A percentile compares a stretch with the other conserved stretches of the same genome.
Evolutionary conservation across 2,113 vertebrate species (phyloP).

Genomic region (Calidris pugnax): DNA sequence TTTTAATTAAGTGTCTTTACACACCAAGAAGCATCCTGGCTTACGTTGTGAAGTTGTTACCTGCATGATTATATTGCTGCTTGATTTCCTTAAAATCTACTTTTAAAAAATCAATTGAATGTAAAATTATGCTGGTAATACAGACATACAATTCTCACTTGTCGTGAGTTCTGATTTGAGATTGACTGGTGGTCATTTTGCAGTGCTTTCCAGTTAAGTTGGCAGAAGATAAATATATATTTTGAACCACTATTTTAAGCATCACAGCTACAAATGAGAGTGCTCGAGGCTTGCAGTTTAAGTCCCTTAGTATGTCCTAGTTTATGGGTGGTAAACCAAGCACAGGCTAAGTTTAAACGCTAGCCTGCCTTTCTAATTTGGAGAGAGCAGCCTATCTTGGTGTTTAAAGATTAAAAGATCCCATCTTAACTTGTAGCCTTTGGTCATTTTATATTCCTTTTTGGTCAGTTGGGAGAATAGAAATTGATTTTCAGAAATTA

Average conservation of each 20-base stretch:
- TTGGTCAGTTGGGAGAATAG: background rate
- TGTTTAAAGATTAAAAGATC: background rate
- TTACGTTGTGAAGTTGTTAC: background rate
- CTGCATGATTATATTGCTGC: background rate
- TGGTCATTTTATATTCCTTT: background rate
- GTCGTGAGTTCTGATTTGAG: slow-evolving; percentile 36
- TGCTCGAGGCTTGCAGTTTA: slow-evolving; percentile 29
- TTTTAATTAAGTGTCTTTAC: slow-evolving; percentile 49
- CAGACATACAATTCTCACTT: slow-evolving; percentile 30
- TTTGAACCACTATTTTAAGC: slow-evolving; percentile 35
- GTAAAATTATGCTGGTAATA: slow-evolving; percentile 39
- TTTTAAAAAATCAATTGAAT: slow-evolving; percentile 46
- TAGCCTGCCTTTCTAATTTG: background rate
- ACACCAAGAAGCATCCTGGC: slow-evolving; percentile 5
- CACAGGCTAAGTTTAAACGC: background rate
- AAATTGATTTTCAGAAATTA: background rate
- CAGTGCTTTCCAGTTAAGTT: slow-evolving; percentile 22
- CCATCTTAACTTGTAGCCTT: background rate
- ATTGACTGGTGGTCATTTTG: slow-evolving; percentile 39
- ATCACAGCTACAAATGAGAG: slow-evolving; percentile 3
- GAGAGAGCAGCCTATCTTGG: background rate
- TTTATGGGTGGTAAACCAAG: background rate
- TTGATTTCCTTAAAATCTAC: slow-evolving; percentile 31
- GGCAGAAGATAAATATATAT: background rate
- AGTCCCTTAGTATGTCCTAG: background rate